Evolutionary conservation across 1,140 invertebrate species (phyloP).

Genomic region (Bombus superbus): DNA sequence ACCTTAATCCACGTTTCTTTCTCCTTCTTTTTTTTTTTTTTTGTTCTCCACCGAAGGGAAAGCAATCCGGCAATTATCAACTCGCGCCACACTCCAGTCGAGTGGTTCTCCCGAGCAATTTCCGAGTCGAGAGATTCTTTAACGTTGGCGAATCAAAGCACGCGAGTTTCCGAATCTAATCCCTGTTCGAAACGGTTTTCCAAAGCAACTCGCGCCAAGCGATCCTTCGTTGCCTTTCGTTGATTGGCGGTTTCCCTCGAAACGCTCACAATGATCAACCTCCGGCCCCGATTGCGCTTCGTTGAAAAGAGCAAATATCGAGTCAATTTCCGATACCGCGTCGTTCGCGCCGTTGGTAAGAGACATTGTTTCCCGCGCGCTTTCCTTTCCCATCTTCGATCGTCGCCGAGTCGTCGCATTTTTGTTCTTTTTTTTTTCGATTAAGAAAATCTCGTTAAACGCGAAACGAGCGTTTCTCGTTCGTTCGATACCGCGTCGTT

Average conservation of each 20-base stretch:
- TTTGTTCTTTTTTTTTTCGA: not conserved
- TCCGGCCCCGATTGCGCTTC: not conserved
- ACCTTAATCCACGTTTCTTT: not conserved
- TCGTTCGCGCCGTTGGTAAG: constrained; percentile 9
- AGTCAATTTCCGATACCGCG: constrained; percentile 47
- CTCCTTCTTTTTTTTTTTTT: no score
- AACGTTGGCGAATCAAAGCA: not conserved
- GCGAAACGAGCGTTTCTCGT: not conserved
- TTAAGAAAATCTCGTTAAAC: not conserved
- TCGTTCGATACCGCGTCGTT: not conserved
- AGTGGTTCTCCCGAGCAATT: not conserved
- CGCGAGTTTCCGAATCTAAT: constrained; percentile 2
- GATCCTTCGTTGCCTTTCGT: constrained; percentile 6
- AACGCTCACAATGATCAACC: constrained; percentile 55
- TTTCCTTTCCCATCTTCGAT: not conserved
- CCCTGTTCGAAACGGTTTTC: not conserved
- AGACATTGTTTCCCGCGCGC: constrained; percentile 5
- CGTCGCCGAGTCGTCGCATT: not conserved
- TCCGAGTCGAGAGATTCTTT: not conserved
- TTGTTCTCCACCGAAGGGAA: not conserved
- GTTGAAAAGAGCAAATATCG: constrained; percentile 56
- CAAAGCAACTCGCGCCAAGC: constrained; percentile 19
- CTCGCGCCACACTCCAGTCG: not conserved
- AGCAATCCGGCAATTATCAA: not conserved
- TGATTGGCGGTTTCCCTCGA: constrained; percentile 63